Evolutionary conservation across 2,113 vertebrate genomes (phyloP).

Genomic region (Cyanoderma ruficeps): DNA sequence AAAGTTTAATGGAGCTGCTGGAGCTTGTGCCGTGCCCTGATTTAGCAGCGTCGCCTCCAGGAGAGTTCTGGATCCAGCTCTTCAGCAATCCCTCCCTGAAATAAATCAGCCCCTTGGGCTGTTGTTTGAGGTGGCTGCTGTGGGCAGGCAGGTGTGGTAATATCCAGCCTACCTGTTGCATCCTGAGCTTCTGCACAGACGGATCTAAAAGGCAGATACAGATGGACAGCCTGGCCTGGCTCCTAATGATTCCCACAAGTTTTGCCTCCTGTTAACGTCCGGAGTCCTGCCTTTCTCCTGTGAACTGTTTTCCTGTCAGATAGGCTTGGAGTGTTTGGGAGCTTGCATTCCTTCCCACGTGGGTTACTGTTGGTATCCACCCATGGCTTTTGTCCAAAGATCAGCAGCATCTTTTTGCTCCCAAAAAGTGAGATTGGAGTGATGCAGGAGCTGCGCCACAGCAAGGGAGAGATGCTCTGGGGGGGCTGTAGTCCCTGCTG

Average conservation of each 20-base stretch:
- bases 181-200: accelerated
- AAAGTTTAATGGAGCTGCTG: neutral
- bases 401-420: neutral
- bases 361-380: neutral
- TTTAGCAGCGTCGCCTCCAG: neutral
- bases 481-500: neutral
- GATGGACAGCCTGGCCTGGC: neutral
- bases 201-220: neutral
- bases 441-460: neutral
- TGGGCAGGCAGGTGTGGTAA: neutral
- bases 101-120: neutral
- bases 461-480: neutral
- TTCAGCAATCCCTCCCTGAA: neutral
- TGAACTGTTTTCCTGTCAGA: neutral
- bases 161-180: neutral
- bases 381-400: neutral
- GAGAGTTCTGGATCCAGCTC: neutral
- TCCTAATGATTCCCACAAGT: neutral
- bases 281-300: neutral
- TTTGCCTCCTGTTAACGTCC: neutral
- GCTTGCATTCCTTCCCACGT: neutral
- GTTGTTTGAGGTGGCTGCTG: neutral
- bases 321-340: neutral
- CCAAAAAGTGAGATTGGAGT: neutral
- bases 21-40: neutral